Evolutionary conservation across 2,797 vertebrate genomes (phyloP).

Genomic region (Pangasius macronema): DNA sequence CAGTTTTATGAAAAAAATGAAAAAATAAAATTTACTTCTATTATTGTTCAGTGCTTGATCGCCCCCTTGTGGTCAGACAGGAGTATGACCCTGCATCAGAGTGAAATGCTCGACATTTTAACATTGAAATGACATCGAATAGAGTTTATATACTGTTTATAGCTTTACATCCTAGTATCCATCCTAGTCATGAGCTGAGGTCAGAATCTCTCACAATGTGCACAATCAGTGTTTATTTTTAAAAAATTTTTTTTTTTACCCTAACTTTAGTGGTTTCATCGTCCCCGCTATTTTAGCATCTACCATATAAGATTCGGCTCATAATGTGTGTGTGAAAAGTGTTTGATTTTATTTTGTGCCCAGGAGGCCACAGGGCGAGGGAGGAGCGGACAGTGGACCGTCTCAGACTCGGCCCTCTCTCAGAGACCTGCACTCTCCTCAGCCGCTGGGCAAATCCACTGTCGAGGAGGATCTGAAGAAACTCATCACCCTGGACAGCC

Average conservation of each 20-base stretch:
- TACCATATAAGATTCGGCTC: background rate
- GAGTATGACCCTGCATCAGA: background rate
- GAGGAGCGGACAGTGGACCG: slow-evolving; percentile 80
- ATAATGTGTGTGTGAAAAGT: background rate
- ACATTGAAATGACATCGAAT: background rate
- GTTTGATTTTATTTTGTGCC: background rate
- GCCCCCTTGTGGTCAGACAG: slow-evolving; percentile 35
- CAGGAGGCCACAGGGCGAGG: slow-evolving; percentile 93
- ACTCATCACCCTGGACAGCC: slow-evolving; percentile 78
- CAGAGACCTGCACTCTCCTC: slow-evolving; percentile 90
- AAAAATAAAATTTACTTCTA: too few relatives aligned
- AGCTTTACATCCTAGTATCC: background rate
- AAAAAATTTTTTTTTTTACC: background rate
- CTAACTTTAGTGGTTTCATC: background rate
- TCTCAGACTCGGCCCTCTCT: slow-evolving; percentile 86
- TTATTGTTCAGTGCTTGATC: background rate
- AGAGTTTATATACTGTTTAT: background rate
- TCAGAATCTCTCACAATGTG: background rate
- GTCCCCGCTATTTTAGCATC: background rate
- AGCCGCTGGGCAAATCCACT: slow-evolving; percentile 85
- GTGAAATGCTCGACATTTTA: too few relatives aligned
- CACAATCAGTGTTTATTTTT: too few relatives aligned
- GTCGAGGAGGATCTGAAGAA: slow-evolving; percentile 92
- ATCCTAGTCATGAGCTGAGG: background rate
- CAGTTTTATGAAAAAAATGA: too few relatives aligned